Evolutionary conservation across 2,888 invertebrate genomes (phyloP), one percentile per base, ranked within the genome.

Genomic region (Tetragnatha montana): DNA sequence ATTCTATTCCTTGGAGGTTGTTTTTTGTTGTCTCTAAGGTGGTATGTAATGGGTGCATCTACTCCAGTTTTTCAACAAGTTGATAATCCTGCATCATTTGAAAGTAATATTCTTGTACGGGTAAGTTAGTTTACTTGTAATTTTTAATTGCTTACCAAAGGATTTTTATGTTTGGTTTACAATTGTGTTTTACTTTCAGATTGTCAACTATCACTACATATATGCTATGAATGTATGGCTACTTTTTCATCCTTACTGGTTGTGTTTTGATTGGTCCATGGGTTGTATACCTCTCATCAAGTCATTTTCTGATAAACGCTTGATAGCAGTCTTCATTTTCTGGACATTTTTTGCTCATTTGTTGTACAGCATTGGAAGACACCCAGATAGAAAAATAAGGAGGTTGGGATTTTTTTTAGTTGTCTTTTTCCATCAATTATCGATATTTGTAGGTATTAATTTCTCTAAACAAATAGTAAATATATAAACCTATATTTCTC

Each of bases 241-340:
- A 78, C 94, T 98, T 88, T 92, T 98, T 47, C 97, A 97, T 94
- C 99, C 99, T 0, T 95, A 96, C 92, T 98, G 98, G 98, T 94
- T 99, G 88, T 98, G 99, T 94, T 99, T 98, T 94, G 99, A 99
- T 94, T 99, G 99, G 98, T 98, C 98, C 0, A 97, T 99, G 97
- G 98, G 98, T 22, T 99, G 98, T 93, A 94, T 99, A 78, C 96
- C 96, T 78, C 94, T 98, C 35, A 95, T 98, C 88, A 94, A 95
- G 89, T 94, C 94, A 83, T 91, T 95, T 49, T 93, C 93, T 91
- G 97, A 97, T 90, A 93, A 93, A 87, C 95, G 98, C 93, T 93
- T 97, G 89, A 91, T 96, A 83, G 94, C 95, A 89, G 94, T 96
- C 78, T 78, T 96, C 70, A 91, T 95, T 0, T 95, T 97, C 92